Conservation (phyloP, 2,888 invertebrate genomes). For the Coleophora deauratella region DNA sequence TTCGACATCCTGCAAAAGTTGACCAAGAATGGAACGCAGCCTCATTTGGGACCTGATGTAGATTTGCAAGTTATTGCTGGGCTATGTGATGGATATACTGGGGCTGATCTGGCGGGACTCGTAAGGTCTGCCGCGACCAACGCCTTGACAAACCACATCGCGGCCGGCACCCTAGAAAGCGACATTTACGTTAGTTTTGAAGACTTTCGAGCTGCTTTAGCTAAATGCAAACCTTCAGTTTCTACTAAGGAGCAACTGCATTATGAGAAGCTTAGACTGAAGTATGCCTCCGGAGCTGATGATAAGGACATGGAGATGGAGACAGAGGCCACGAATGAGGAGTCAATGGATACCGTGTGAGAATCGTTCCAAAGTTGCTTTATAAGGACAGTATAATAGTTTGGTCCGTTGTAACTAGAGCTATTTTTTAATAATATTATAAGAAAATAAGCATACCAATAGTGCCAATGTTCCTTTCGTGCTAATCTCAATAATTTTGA, state of each 20-base stretch:
- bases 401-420: neutral
- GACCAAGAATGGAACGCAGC: constrained; percentile 90
- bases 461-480: constrained; percentile 49
- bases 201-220: constrained; percentile 85
- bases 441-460: constrained; percentile 22
- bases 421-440: neutral
- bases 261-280: constrained; percentile 82
- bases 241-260: constrained; percentile 83
- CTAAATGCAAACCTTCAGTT: constrained; percentile 91
- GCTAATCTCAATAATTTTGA: constrained; percentile 14
- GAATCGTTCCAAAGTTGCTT: constrained; percentile 31
- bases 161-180: constrained; percentile 63
- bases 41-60: constrained; percentile 84
- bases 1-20: constrained; percentile 90
- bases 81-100: constrained; percentile 86
- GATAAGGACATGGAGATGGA: constrained; percentile 74
- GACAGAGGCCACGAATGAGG: constrained; percentile 59
- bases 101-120: constrained; percentile 94
- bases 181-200: constrained; percentile 77
- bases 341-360: constrained; percentile 69
- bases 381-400: constrained; percentile 20
- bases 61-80: constrained; percentile 80
- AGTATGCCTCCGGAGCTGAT: constrained; percentile 75
- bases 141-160: constrained; percentile 84
- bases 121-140: constrained; percentile 90